Evolutionary conservation across 2,113 vertebrate genomes (phyloP).

Genomic region (Bujurquina vittata): DNA sequence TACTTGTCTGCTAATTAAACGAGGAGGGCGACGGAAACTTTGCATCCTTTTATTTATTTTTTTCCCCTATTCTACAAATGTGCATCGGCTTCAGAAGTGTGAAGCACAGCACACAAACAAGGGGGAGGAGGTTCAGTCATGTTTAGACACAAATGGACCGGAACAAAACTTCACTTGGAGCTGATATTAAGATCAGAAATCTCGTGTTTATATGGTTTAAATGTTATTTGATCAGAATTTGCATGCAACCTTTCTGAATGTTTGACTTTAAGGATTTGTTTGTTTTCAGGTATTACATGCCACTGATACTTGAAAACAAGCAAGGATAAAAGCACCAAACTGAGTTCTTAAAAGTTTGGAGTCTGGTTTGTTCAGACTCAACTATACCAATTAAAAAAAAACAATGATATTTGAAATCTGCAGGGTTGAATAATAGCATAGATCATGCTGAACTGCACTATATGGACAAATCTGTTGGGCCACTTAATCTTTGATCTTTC

Average conservation of each 20-base stretch:
- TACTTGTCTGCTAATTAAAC: conserved; percentile 77
- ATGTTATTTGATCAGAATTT: background rate
- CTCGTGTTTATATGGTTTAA: background rate
- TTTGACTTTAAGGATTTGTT: conserved; percentile 3
- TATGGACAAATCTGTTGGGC: background rate
- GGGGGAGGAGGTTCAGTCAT: conserved; percentile 14
- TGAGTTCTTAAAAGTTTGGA: background rate
- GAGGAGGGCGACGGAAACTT: conserved; percentile 69
- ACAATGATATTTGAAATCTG: background rate
- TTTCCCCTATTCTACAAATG: conserved; percentile 50
- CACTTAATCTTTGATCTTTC: background rate
- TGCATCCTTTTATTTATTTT: conserved; percentile 66
- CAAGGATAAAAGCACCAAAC: background rate
- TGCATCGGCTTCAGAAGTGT: conserved; percentile 53
- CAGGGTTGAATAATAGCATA: background rate
- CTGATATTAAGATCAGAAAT: background rate
- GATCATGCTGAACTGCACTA: background rate
- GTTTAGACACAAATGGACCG: conserved; percentile 30
- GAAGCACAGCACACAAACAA: conserved; percentile 45
- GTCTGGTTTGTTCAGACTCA: background rate
- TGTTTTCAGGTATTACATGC: background rate
- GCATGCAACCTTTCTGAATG: background rate
- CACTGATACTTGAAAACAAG: too few species aligned
- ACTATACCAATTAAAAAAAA: too few species aligned
- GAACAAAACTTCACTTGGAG: conserved; percentile 22